These are phyloP conservation scores for Ooceraea biroi DNA, from an alignment of 1,140 invertebrate genomes.

Conservation along the genomic window DNA sequence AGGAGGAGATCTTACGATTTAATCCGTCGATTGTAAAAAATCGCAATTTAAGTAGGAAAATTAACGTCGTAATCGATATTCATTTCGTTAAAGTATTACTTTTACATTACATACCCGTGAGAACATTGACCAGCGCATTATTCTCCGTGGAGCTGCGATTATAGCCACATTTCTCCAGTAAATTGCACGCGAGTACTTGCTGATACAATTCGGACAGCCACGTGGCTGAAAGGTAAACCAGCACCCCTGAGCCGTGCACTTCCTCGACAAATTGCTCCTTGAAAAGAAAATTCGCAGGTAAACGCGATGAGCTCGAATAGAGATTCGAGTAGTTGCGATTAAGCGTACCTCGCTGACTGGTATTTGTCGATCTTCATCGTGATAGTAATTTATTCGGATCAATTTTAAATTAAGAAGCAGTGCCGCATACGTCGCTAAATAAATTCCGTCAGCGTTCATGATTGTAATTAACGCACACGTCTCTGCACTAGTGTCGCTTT, in stretches of 20 bases:
- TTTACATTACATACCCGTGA: constrained; percentile 89
- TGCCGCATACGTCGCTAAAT: constrained; percentile 95
- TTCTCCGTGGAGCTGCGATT: constrained; percentile 87
- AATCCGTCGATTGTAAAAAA: too few relatives aligned
- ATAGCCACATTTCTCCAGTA: constrained; percentile 91
- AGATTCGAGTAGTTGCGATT: neutral
- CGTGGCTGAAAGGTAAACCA: constrained; percentile 95
- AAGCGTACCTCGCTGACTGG: constrained; percentile 88
- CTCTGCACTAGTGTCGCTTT: constrained; percentile 75
- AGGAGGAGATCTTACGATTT: neutral
- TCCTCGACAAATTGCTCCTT: constrained; percentile 96
- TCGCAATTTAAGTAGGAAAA: too few relatives aligned
- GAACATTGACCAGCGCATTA: constrained; percentile 91
- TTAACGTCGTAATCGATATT: neutral
- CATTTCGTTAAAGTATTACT: neutral
- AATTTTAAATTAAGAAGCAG: constrained; percentile 94
- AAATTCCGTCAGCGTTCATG: constrained; percentile 98
- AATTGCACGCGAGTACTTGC: constrained; percentile 91
- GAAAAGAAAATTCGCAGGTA: constrained; percentile 58
- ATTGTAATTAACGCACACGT: constrained; percentile 89
- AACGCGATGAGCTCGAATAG: neutral
- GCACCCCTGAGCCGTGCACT: constrained; percentile 95
- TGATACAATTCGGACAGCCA: constrained; percentile 97
- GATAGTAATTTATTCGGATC: constrained; percentile 92
- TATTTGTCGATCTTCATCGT: constrained; percentile 86